Conservation (phyloP, 2,113 vertebrate genomes). For the Pelecanus crispus region DNA sequence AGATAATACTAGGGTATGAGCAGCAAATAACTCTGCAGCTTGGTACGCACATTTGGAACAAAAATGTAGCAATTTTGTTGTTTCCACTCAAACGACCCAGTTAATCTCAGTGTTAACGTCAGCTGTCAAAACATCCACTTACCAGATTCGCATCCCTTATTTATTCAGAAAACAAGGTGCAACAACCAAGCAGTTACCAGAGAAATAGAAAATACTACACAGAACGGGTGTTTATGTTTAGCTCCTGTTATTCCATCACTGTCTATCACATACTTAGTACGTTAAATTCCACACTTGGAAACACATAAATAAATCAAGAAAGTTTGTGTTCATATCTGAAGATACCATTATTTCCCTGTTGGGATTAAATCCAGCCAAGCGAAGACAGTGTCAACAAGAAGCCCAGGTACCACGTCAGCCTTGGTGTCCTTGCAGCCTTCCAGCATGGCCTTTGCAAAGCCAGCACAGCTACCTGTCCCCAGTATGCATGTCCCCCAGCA, state of each 20-base stretch:
- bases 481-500: background rate
- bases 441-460: background rate
- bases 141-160: constrained; percentile 1
- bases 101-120: constrained; percentile 30
- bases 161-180: constrained; percentile 3
- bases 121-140: constrained; percentile 44
- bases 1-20: background rate
- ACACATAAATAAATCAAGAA: background rate
- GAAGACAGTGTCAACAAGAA: background rate
- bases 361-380: background rate
- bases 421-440: background rate
- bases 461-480: background rate
- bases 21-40: background rate
- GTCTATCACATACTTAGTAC: background rate
- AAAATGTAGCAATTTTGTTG: background rate
- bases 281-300: background rate
- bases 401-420: rapidly evolving
- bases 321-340: background rate
- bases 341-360: background rate
- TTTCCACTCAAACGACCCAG: constrained; percentile 21
- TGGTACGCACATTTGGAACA: background rate
- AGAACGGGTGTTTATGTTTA: background rate
- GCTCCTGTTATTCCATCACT: background rate
- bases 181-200: background rate
- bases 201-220: background rate